Base-by-base conservation (phyloP, 2,113 vertebrate species). In the Nothoprocta pentlandii region DNA sequence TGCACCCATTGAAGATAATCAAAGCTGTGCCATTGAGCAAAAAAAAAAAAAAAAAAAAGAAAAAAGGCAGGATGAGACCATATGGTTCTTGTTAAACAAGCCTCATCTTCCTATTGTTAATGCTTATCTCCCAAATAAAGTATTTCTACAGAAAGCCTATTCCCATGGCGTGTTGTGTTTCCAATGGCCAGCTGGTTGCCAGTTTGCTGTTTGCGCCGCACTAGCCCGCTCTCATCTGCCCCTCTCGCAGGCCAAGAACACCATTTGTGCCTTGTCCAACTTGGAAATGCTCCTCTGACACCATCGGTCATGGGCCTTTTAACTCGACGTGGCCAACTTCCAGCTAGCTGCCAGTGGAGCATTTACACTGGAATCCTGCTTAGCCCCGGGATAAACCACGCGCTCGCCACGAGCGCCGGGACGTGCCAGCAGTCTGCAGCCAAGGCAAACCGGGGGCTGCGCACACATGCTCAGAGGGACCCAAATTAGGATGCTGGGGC, bases 181-280 rank as follows among this genome's bases (percentile, higher is more conserved):
- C 96, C 95, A 97, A 77, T 90, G 96, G 83, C 95, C 96, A 96
- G 95, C 94, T 97, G 96, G 84, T 88, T 97, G 96, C 96, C 96
- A 97, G 87, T 96, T 96, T 97, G 94, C 85, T 96, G 91, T 97
- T 96, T 96, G 94, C 92, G 85, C 89, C 79, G 90, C 92, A 95
- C 92, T 79, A 96, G 96, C 94, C 92, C 85, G 92, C 96, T 97
- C 97, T 97, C 94, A 97, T 96, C 95, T 97, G 78, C 95, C 94
- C 94, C 94, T 88, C 78, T 96, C 95, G 91, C 93, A 91, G 94
- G 94, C 97, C 97, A 97, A 97, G 95, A 97, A 97, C 96, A 92
- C 96, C 96, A 97, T 97, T 97, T 97, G 97, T 97, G 96, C 87
- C 61, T 96, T 96, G 94, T 97, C 97, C 96, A 97, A 97, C 92